Percentiles rank a stretch among this genome's conserved stretches.
phyloP scores from a whole-genome alignment of 2,888 invertebrate genomes.

The Lepidonotus clava region DNA sequence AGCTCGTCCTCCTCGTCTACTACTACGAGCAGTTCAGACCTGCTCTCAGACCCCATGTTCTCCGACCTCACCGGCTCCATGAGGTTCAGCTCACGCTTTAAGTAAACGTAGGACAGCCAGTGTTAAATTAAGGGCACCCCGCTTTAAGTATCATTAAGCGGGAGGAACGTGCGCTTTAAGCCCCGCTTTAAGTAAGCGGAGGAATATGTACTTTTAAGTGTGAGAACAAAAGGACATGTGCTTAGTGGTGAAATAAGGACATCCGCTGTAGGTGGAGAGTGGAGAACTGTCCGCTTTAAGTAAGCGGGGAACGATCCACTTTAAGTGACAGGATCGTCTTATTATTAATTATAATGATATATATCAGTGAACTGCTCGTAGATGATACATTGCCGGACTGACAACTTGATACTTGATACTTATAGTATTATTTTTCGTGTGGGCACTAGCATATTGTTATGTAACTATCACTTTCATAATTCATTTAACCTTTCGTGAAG shows the following conservation, averaged over 20 bases:
- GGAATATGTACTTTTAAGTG: too few relatives aligned
- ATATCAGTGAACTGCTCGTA: too few relatives aligned
- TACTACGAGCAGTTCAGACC: background rate
- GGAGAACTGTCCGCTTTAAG: too few relatives aligned
- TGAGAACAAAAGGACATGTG: too few relatives aligned
- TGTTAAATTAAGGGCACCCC: background rate
- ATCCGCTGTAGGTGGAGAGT: too few relatives aligned
- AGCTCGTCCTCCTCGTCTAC: background rate
- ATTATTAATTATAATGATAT: too few relatives aligned
- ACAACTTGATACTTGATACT: too few relatives aligned
- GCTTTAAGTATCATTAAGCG: background rate
- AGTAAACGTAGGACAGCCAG: background rate
- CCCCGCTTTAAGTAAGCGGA: too few relatives aligned
- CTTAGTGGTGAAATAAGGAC: too few relatives aligned
- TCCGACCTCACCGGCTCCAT: background rate
- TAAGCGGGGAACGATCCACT: too few relatives aligned
- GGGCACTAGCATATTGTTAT: constrained; percentile 46
- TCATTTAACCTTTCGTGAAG: constrained; percentile 30
- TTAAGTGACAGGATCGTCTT: too few relatives aligned
- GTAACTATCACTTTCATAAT: background rate
- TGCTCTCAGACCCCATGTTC: constrained; percentile 23
- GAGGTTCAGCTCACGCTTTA: constrained; percentile 2
- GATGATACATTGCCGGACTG: too few relatives aligned
- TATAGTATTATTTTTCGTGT: constrained; percentile 19
- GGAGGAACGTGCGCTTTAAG: background rate